A percentile compares a stretch with the other conserved stretches of the same genome.
Conservation (phyloP, 2,888 invertebrate genomes). For the Horisme vitalbata region DNA sequence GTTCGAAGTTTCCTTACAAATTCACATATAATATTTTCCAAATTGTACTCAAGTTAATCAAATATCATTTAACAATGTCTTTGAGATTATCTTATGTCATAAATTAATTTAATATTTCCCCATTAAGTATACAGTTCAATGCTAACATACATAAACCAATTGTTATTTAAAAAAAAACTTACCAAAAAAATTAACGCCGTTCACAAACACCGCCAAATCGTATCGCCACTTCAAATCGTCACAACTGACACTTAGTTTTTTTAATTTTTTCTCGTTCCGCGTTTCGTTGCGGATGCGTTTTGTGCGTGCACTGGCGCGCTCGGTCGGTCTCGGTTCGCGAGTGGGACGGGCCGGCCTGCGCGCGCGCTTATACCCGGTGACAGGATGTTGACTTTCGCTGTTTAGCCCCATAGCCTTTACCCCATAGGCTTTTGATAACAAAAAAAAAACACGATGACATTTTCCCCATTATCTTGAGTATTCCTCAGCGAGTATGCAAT, state of each 20-base stretch:
- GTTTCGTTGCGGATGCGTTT: constrained; percentile 27
- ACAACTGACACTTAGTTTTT: constrained; percentile 18
- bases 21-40: too few species aligned
- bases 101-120: too few species aligned
- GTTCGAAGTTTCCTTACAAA: too few species aligned
- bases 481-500: too few species aligned
- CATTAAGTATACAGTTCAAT: too few species aligned
- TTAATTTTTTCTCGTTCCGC: constrained; percentile 19
- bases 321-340: constrained; percentile 59
- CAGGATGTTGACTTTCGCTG: constrained; percentile 72
- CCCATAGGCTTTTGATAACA: constrained; percentile 3
- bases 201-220: constrained; percentile 10
- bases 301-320: constrained; percentile 49
- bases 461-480: too few species aligned
- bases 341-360: constrained; percentile 56
- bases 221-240: constrained; percentile 15
- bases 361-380: constrained; percentile 65
- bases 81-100: too few species aligned
- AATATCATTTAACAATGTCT: too few species aligned
- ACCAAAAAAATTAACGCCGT: constrained; percentile 15
- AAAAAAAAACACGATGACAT: neutral
- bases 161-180: constrained; percentile 12
- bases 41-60: too few species aligned
- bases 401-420: constrained; percentile 24
- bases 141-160: neutral